A percentile compares a stretch with the other conserved stretches of the same genome.
phyloP scores from a whole-genome alignment of 2,113 vertebrate genomes.

The Ginglymostoma cirratum region DNA sequence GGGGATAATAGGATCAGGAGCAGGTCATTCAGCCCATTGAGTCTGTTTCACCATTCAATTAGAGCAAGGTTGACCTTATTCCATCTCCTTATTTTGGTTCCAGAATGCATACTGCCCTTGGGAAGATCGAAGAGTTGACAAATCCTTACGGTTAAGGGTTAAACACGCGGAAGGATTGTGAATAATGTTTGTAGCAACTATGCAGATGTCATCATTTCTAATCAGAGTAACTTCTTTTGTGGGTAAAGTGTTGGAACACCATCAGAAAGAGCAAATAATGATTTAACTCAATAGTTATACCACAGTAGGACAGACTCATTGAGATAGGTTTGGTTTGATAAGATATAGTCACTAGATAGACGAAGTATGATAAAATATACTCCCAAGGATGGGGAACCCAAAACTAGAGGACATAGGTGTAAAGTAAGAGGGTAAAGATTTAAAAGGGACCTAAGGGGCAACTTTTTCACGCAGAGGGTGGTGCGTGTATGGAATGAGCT shows the following conservation, averaged over 20 bases:
- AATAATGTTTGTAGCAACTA: background rate
- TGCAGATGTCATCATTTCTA: background rate
- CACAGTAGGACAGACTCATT: background rate
- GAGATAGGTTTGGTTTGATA: background rate
- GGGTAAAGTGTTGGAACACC: background rate
- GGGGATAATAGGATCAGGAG: background rate
- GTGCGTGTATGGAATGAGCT: no score
- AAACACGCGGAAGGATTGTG: background rate
- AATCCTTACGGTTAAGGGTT: background rate
- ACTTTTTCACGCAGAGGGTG: no score
- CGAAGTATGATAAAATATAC: background rate
- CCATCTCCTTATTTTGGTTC: background rate
- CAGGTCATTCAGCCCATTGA: background rate
- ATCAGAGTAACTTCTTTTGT: background rate
- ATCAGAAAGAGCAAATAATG: background rate
- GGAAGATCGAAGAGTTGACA: background rate
- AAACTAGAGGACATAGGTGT: no score
- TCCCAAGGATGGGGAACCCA: no score
- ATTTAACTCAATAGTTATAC: background rate
- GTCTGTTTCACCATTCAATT: background rate
- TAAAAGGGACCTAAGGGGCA: no score
- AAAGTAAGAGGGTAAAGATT: no score
- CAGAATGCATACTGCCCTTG: background rate
- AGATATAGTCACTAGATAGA: background rate
- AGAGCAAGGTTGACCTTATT: background rate